These are phyloP conservation scores for Ctenosaura bakeri DNA, from an alignment of 2,797 vertebrate genomes.

Conservation along the genomic window DNA sequence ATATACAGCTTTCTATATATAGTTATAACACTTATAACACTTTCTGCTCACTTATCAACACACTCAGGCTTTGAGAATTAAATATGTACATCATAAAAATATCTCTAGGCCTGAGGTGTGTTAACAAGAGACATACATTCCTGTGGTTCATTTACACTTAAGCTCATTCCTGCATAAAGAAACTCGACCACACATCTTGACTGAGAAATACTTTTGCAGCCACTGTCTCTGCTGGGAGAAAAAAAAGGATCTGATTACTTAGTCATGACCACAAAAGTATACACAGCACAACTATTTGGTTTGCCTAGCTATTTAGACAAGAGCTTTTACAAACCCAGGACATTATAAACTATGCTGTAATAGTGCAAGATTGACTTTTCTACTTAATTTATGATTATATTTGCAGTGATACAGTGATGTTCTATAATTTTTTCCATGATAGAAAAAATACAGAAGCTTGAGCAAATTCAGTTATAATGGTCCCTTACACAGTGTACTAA, in stretches of 20 bases:
- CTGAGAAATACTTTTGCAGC: conserved; percentile 48
- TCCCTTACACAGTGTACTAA: not conserved
- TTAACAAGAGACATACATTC: conserved; percentile 69
- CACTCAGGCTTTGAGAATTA: conserved; percentile 60
- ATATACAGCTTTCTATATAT: conserved; percentile 25
- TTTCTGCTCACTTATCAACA: conserved; percentile 61
- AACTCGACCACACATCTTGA: conserved; percentile 50
- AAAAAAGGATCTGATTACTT: conserved; percentile 56
- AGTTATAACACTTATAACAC: conserved; percentile 19
- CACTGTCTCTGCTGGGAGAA: conserved; percentile 38
- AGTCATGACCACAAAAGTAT: conserved; percentile 50
- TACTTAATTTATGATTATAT: conserved; percentile 19
- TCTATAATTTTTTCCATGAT: not conserved
- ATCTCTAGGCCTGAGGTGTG: conserved; percentile 64
- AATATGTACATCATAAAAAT: conserved; percentile 55
- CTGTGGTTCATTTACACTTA: conserved; percentile 67
- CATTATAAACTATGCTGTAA: conserved; percentile 43
- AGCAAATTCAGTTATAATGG: not conserved
- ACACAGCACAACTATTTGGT: conserved; percentile 38
- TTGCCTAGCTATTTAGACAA: conserved; percentile 68
- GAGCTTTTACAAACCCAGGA: conserved; percentile 51
- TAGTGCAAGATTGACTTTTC: not conserved
- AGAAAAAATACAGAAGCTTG: not conserved
- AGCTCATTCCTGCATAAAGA: conserved; percentile 65
- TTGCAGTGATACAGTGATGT: conserved; percentile 32